Conservation (phyloP, 2,888 invertebrate genomes). For the Callyntrura sp. region DNA sequence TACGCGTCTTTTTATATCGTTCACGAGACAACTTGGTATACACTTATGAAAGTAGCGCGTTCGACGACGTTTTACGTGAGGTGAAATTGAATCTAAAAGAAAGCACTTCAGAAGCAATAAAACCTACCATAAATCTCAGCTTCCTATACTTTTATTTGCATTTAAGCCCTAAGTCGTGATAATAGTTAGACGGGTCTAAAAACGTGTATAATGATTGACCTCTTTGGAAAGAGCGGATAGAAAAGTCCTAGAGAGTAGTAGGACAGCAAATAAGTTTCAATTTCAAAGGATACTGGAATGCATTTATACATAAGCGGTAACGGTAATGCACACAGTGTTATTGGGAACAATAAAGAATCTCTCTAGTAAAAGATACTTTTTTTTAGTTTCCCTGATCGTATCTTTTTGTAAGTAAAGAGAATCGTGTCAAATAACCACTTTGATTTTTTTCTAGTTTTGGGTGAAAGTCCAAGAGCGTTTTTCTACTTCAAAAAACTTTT, state of each 20-base stretch:
- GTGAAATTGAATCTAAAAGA: slow-evolving; percentile 72
- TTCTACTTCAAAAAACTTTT: slow-evolving; percentile 68
- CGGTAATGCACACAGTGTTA: slow-evolving; percentile 12
- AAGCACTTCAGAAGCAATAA: slow-evolving; percentile 71
- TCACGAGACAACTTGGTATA: too few species aligned
- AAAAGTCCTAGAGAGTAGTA: slow-evolving; percentile 1
- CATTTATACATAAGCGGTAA: not conserved
- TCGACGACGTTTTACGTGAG: slow-evolving; percentile 57
- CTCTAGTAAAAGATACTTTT: slow-evolving; percentile 27
- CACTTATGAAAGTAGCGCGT: not conserved
- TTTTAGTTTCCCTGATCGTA: slow-evolving; percentile 12
- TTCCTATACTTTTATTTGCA: slow-evolving; percentile 72
- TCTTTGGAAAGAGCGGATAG: slow-evolving; percentile 2
- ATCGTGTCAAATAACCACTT: slow-evolving; percentile 34
- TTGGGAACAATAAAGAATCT: slow-evolving; percentile 8
- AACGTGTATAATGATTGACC: slow-evolving; percentile 67
- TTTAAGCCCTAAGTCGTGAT: slow-evolving; percentile 57
- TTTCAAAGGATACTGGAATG: not conserved
- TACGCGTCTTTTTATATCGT: too few species aligned
- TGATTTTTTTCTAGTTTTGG: slow-evolving; percentile 22
- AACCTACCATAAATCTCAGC: slow-evolving; percentile 64
- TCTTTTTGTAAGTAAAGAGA: not conserved
- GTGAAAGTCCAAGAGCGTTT: slow-evolving; percentile 44
- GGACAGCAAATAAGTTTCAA: not conserved
- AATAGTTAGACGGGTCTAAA: slow-evolving; percentile 52